These are phyloP conservation scores for Leptopilina clavipes DNA, from an alignment of 1,140 invertebrate genomes.

Conservation along the genomic window DNA sequence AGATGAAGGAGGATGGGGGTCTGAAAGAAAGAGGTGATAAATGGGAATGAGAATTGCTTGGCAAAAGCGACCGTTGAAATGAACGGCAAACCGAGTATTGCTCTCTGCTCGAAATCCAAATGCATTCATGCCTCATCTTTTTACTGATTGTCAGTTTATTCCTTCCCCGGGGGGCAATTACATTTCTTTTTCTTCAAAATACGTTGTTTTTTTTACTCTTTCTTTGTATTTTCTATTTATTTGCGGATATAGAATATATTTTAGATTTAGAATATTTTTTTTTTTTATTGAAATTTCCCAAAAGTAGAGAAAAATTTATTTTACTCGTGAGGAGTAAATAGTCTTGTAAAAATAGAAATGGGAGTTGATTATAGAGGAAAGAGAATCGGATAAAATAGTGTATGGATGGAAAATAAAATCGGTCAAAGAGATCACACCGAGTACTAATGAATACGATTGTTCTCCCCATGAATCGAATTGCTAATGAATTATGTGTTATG, in stretches of 20 bases:
- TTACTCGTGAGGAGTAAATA: no score
- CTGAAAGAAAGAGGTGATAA: conserved; percentile 66
- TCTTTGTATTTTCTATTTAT: no score
- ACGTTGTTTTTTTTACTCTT: no score
- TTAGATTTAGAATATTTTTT: no score
- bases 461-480: conserved; percentile 68
- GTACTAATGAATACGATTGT: conserved; percentile 69
- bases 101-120: conserved; percentile 56
- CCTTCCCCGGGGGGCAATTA: conserved; percentile 12
- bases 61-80: conserved; percentile 57
- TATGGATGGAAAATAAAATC: conserved; percentile 33
- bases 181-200: background rate
- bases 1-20: conserved; percentile 57
- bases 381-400: conserved; percentile 59
- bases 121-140: conserved; percentile 45
- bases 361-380: conserved; percentile 38
- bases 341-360: no score
- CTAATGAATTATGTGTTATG: conserved; percentile 70
- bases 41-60: conserved; percentile 70
- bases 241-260: no score
- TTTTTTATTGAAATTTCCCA: no score
- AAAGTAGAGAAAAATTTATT: no score
- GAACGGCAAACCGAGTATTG: conserved; percentile 31
- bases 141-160: conserved; percentile 38
- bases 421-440: conserved; percentile 30